Base-by-base conservation (phyloP, 2,113 vertebrate genomes). In the Hepsetus odoe region DNA sequence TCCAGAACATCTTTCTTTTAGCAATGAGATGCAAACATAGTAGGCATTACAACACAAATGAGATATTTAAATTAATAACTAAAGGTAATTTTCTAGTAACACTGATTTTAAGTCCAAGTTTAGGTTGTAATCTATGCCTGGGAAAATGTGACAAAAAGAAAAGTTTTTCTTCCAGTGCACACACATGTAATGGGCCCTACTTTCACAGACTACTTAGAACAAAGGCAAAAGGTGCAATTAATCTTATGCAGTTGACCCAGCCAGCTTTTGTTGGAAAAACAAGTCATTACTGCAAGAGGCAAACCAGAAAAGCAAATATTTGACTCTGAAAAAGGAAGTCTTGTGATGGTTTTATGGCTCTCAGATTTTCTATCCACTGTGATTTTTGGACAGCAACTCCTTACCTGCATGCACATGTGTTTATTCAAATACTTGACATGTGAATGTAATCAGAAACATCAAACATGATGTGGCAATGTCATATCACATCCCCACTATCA, bases 281-380 rank as follows among this genome's bases (percentile, higher is more conserved):
- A 35, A 56, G 76, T 33, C 58, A 82, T 75, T 79, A 69, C 49
- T 16, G 18, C 40, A 64, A 67, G 46, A 64, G 62, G 75, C 38
- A 55, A 71, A 70, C 49, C 42, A 76, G 56, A 53, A 65, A 61
- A 32, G 72, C 65, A 82, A 82, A 82, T 79, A 82, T 82, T 82
- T 79, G 76, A 30, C 65, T 42, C 40, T 66, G 35, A 79, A 71
- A 65, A 44, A 65, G 35, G 14, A 49, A 66, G 65, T 79, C 81
- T 75, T 75, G 72, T 70, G 81, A 75, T 75, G 20, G 1, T 79
- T 79, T 79, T 74, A 79, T 49, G 49, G 59, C 71, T 55, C 28
- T 53, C 71, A 28, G 56, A 75, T 79, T 79, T 82, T 82, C 76
- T 72, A 71, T 58, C 66, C 40, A 42, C 61, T 46, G 67, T 51